Evolutionary conservation across 2,888 invertebrate species (phyloP), one percentile per base, ranked within the genome.

Genomic region (Harpagoxenus sublaevis): DNA sequence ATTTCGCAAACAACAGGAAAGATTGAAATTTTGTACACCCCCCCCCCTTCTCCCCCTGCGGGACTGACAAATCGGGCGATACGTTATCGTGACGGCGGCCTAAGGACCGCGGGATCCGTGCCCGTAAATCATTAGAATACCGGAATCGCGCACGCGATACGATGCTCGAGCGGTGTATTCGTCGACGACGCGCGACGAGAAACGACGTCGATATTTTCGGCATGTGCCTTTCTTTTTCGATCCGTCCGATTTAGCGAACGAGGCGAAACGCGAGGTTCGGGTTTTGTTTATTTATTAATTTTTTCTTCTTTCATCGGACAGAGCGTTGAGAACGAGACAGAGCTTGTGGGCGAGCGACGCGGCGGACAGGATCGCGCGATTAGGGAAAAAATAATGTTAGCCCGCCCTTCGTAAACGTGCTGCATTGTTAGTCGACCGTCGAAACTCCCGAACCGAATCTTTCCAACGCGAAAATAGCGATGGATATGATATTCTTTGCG

Each of bases 41-140:
- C 68, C 23, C 23, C 23, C 23, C 23, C 23, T 0, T 0, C 23
- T 0, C 23, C 23, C 23, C 23, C 0, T 23, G 23, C 23, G 23
- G 23, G 23, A 23, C 23, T 87, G 90, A 89, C 84, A 81, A 84
- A 83, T 88, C 79, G 65, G 63, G 66, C 83, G 79, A 88, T 89
- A 81, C 83, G 83, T 85, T 78, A 73, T 89, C 84, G 84, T 71
- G 81, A 71, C 89, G 63, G 79, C 75, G 78, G 77, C 73, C 83
- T 35, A 75, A 86, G 83, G 75, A 74, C 73, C 86, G 83, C 83
- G 51, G 51, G 83, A 88, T 89, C 70, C 73, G 63, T 6, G 78
- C 53, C 45, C 84, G 84, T 88, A 86, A 89, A 84, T 66, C 83
- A 77, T 89, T 88, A 78, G 83, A 28, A 51, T 82, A 70, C 42